Evolutionary conservation across 2,113 vertebrate species (phyloP).

Genomic region (Leptosomus discolor): DNA sequence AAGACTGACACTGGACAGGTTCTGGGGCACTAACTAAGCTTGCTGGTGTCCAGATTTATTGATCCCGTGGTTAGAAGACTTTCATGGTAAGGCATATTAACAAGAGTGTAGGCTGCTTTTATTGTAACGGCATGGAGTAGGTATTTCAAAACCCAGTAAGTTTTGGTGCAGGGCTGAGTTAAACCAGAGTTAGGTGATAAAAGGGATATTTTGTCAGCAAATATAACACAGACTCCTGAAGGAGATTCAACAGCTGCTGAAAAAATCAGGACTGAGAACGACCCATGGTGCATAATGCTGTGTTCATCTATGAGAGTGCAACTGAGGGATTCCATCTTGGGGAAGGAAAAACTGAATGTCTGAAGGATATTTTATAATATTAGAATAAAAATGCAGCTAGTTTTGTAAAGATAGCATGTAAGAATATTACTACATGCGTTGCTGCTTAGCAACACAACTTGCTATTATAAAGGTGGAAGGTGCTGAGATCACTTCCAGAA

Average conservation of each 20-base stretch:
- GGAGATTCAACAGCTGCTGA: neutral
- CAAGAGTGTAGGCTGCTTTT: neutral
- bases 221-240: neutral
- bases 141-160: neutral
- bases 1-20: neutral
- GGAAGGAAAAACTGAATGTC: neutral
- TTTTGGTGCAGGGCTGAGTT: neutral
- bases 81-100: neutral
- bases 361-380: neutral
- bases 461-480: neutral
- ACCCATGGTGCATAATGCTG: too few relatives aligned
- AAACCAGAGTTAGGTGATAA: neutral
- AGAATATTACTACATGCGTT: neutral
- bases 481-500: neutral
- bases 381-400: neutral
- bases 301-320: neutral
- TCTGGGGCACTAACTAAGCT: neutral
- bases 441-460: neutral
- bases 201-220: neutral
- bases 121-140: accelerated
- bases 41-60: neutral
- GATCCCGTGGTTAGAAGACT: neutral
- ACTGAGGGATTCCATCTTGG: neutral
- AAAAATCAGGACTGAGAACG: neutral
- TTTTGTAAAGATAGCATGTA: neutral